Base-by-base conservation (phyloP, 2,113 vertebrate species). In the Oryzias celebensis region DNA sequence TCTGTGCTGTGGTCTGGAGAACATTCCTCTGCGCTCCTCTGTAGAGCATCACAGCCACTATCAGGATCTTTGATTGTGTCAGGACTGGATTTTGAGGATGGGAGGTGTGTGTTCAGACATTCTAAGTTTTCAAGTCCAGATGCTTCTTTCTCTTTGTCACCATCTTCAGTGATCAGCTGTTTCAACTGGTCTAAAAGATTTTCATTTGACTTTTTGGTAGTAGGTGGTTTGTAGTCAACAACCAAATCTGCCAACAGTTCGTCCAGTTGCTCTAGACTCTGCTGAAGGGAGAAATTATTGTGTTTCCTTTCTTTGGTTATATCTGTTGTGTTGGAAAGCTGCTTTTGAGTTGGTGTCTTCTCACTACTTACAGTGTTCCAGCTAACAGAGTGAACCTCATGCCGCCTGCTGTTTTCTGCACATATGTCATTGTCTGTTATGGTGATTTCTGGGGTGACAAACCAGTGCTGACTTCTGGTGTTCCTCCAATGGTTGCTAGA, bases 371-470 rank as follows among this genome's bases (percentile, higher is more conserved):
- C 41, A 15, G 82, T 65, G 17, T 94, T 92, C 93, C 93, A 95
- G 82, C 90, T 93, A 74, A 92, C 93, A 0, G 93, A 91, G 63
- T 91, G 92, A 57, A 85, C 78, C 23, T 95, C 90, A 0, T 70
- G 80, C 18, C 85, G 88, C 62, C 91, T 88, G 55, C 72, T 79
- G 58, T 92, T 93, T 0, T 91, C 90, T 0, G 92, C 77, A 0
- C 90, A 92, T 69, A 98, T 88, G 73, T 98, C 97, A 0, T 98
- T 98, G 87, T 98, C 97, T 0, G 97, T 98, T 84, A 98, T 98
- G 65, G 97, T 98, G 81, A 98, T 98, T 85, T 98, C 96, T 0
- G 97, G 97, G 0, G 97, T 98, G 55, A 98, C 93, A 7, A 94
- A 98, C 96, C 96, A 98, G 26, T 94, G 92, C 3, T 92, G 92